A percentile compares a stretch with the other conserved stretches of the same genome.
Evolutionary conservation across 2,797 vertebrate species (phyloP).

Genomic region (Clarias pachynema): DNA sequence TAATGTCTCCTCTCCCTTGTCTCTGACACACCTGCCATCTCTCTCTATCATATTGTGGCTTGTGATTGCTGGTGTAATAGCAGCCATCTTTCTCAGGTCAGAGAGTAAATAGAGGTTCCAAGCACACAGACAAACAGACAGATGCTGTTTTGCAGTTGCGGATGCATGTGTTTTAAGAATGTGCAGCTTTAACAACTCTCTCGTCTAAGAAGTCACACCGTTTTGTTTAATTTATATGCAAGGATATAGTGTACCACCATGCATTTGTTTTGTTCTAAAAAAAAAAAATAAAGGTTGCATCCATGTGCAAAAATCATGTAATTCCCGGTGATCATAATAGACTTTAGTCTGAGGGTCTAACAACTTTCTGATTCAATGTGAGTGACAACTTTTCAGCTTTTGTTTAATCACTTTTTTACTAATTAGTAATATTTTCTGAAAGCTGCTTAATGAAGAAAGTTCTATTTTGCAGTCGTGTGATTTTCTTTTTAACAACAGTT

Average conservation of each 20-base stretch:
- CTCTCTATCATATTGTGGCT: slow-evolving; percentile 31
- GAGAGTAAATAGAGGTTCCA: slow-evolving; percentile 44
- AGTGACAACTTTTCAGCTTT: no score
- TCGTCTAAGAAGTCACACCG: background rate
- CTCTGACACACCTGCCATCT: slow-evolving; percentile 19
- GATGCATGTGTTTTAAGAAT: background rate
- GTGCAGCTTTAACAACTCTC: background rate
- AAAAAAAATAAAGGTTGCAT: background rate
- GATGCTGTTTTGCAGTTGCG: slow-evolving; percentile 20
- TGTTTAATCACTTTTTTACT: no score
- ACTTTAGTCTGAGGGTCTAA: no score
- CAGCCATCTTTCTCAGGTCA: slow-evolving; percentile 42
- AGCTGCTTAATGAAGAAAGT: background rate
- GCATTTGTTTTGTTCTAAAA: slow-evolving; percentile 4
- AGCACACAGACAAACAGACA: slow-evolving; percentile 45
- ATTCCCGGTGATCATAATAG: background rate
- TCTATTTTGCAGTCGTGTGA: background rate
- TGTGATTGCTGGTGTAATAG: slow-evolving; percentile 47
- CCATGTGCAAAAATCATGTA: background rate
- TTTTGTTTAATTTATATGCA: slow-evolving; percentile 1
- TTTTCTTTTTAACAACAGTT: no score
- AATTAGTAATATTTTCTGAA: no score
- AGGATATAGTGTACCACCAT: background rate
- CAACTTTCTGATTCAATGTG: no score
- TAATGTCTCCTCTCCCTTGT: slow-evolving; percentile 24